Evolutionary conservation across 2,797 vertebrate species (phyloP), one percentile per base, ranked within the genome.

Genomic region (Emys orbicularis): DNA sequence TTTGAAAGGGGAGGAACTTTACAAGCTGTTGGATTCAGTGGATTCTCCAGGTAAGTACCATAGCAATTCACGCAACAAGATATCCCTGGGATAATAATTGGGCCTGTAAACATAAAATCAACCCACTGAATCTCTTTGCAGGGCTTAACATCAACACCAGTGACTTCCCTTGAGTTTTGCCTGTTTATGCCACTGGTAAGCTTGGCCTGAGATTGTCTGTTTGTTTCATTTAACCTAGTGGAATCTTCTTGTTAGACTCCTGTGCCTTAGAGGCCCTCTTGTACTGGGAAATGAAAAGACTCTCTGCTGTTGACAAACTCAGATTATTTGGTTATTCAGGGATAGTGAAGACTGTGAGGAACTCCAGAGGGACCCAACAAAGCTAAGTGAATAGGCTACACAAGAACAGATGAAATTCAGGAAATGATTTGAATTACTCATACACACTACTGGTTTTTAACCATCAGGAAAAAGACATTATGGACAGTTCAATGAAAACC

Each of bases 341-440:
- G 50, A 19, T 74, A 83, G 27, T 31, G 54, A 95, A 79, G 31
- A 79, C 37, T 47, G 1, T 84, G n/a, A 81, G 27, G 61, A 92
- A 65, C 37, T 94, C 91, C 5, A 79, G 74, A 76, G 6, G 72
- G 54, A 50, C 37, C 57, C 49, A 37, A 76, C 81, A 15, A 93
- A 81, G 37, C 81, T 31, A 76, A 4, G 5, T 6, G 18, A 29
- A 21, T 47, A 49, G 11, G 13, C 41, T 72, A 6, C 3, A 92
- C n/a, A 79, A 86, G 81, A 5, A 0, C 25, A 68, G 54, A 81
- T 54, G 9, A 3, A 53, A 82, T 47, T 16, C 74, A 79, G 2
- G 31, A 77, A 83, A 86, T 1, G 80, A 44, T 29, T 86, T 72
- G 52, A 79, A 76, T 34, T 83, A 80, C 90, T 79, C 31, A 87